phyloP scores from a whole-genome alignment of 2,888 invertebrate species.

The Synanthedon tipuliformis region DNA sequence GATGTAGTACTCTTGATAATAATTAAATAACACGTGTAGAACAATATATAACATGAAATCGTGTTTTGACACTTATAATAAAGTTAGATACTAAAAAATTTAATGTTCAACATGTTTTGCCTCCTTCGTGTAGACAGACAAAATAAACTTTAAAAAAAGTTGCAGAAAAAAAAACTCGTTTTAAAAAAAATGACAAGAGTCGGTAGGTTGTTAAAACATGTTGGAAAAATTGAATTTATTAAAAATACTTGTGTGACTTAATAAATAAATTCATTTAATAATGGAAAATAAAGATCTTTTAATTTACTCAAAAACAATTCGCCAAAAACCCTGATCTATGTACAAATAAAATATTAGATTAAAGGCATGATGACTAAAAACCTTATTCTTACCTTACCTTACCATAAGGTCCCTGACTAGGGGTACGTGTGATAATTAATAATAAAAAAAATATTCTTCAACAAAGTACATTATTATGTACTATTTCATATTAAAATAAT shows the following conservation, averaged over 20 bases:
- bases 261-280: conserved; percentile 25
- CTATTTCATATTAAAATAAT: too few relatives aligned
- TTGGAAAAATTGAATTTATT: conserved; percentile 25
- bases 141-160: neutral
- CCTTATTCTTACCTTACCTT: too few relatives aligned
- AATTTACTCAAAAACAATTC: neutral
- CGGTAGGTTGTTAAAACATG: conserved; percentile 36
- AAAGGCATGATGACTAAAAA: too few relatives aligned
- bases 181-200: neutral
- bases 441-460: too few relatives aligned
- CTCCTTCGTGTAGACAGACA: neutral
- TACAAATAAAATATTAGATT: too few relatives aligned
- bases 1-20: too few relatives aligned
- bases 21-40: too few relatives aligned
- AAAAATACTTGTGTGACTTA: conserved; percentile 47
- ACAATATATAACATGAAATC: too few relatives aligned
- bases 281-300: neutral
- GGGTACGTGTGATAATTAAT: too few relatives aligned
- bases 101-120: conserved; percentile 42
- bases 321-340: neutral
- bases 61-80: conserved; percentile 16
- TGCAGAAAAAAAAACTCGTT: neutral
- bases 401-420: too few relatives aligned
- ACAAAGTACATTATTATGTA: too few relatives aligned
- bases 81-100: conserved; percentile 25